These are phyloP conservation scores for Equus przewalskii DNA, from an alignment of 2,113 vertebrate species.

Conservation along the genomic window DNA sequence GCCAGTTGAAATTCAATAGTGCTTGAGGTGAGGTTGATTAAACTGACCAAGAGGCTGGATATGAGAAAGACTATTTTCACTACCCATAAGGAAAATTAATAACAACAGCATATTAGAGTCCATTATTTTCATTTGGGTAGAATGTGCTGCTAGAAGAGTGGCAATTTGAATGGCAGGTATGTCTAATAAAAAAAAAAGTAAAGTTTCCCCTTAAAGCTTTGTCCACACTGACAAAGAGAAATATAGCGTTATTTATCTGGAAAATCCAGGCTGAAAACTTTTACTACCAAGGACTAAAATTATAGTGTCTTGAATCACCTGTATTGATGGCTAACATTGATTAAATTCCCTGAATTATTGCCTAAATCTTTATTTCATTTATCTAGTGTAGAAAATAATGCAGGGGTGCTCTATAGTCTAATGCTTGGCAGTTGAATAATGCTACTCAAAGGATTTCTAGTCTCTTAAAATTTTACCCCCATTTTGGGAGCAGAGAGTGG, in stretches of 20 bases:
- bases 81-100: background rate
- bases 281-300: constrained; percentile 54
- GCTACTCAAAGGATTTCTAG: background rate
- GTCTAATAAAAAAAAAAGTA: background rate
- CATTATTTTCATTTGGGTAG: background rate
- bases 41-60: background rate
- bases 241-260: constrained; percentile 64
- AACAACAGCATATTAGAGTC: background rate
- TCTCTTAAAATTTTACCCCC: background rate
- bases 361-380: constrained; percentile 67
- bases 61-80: background rate
- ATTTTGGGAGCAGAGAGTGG: background rate
- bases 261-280: constrained; percentile 56
- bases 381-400: constrained; percentile 57
- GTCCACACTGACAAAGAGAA: constrained; percentile 57
- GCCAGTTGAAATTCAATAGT: background rate
- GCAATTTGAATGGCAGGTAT: background rate
- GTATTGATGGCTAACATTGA: constrained; percentile 55
- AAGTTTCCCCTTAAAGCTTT: background rate
- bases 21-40: background rate
- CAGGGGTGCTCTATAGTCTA: background rate
- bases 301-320: constrained; percentile 57
- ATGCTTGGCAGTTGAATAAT: background rate
- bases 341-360: constrained; percentile 67
- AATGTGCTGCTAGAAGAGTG: background rate